phyloP scores from a whole-genome alignment of 1,140 invertebrate genomes.

The Drosophila saltans region DNA sequence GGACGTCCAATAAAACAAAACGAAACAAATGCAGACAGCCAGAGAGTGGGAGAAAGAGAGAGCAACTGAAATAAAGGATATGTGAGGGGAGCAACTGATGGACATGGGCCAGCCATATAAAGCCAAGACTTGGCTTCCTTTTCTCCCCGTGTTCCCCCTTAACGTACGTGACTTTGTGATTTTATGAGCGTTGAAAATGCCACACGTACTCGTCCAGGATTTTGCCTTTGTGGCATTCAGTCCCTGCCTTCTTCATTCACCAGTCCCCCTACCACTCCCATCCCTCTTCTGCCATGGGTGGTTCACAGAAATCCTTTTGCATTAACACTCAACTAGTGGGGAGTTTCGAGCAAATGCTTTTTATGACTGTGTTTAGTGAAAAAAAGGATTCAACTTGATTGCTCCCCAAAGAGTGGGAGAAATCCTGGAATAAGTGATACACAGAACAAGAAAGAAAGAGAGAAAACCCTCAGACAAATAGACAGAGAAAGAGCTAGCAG shows the following conservation, averaged over 20 bases:
- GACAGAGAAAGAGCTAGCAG: background rate
- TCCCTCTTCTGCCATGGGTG: background rate
- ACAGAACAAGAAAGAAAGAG: constrained; percentile 8
- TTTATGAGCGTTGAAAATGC: constrained; percentile 75
- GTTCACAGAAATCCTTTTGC: constrained; percentile 38
- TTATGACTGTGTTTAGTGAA: constrained; percentile 77
- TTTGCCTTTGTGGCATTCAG: constrained; percentile 42
- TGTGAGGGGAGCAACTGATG: constrained; percentile 40
- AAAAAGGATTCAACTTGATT: constrained; percentile 73
- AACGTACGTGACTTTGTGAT: constrained; percentile 76
- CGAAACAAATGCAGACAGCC: constrained; percentile 36
- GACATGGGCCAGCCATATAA: constrained; percentile 49
- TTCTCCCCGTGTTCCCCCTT: constrained; percentile 5
- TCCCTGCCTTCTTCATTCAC: background rate
- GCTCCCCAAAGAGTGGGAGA: constrained; percentile 46
- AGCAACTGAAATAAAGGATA: background rate
- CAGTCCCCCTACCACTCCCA: constrained; percentile 8
- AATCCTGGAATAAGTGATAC: constrained; percentile 27
- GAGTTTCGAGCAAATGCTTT: constrained; percentile 64
- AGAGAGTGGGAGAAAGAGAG: background rate
- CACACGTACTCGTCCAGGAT: constrained; percentile 66
- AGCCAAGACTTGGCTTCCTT: constrained; percentile 32
- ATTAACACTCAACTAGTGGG: constrained; percentile 76
- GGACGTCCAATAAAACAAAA: constrained; percentile 54
- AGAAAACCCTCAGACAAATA: background rate